Conservation (phyloP, 2,113 vertebrate species). For the Cisticola juncidis region DNA sequence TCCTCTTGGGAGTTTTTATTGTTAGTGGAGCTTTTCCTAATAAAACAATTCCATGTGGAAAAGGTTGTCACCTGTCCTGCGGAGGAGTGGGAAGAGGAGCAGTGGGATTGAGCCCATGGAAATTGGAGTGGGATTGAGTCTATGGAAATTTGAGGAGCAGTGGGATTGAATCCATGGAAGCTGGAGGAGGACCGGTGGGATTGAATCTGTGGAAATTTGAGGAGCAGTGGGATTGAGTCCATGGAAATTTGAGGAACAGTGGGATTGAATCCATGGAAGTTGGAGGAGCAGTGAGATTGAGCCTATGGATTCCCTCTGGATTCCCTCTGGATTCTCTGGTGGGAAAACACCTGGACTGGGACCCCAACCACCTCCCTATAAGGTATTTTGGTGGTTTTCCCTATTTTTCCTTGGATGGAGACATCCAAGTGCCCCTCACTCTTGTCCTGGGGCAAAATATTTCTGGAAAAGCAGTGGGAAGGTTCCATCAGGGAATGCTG, state of each 20-base stretch:
- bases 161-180: not conserved
- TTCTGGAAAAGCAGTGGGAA: not conserved
- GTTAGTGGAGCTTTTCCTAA: not conserved
- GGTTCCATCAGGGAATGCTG: not conserved
- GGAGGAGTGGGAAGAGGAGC: not conserved
- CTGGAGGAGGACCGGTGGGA: not conserved
- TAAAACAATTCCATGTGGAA: not conserved
- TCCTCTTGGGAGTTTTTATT: not conserved
- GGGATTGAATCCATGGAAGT: not conserved
- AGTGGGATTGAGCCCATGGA: not conserved
- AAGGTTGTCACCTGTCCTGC: not conserved
- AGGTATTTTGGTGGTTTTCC: not conserved
- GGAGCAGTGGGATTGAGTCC: not conserved
- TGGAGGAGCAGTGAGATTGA: no score
- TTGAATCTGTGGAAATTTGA: not conserved
- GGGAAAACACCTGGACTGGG: not conserved
- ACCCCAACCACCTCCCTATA: accelerated
- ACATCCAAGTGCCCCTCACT: not conserved
- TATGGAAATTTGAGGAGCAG: not conserved
- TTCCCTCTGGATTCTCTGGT: not conserved
- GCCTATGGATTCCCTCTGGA: not conserved
- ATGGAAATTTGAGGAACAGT: not conserved
- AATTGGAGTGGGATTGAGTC: accelerated
- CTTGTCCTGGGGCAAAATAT: not conserved
- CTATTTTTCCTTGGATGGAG: not conserved